A percentile compares a stretch with the other conserved stretches of the same genome.
Conservation (phyloP, 2,113 vertebrate species). For the Tylochromis polylepis region DNA sequence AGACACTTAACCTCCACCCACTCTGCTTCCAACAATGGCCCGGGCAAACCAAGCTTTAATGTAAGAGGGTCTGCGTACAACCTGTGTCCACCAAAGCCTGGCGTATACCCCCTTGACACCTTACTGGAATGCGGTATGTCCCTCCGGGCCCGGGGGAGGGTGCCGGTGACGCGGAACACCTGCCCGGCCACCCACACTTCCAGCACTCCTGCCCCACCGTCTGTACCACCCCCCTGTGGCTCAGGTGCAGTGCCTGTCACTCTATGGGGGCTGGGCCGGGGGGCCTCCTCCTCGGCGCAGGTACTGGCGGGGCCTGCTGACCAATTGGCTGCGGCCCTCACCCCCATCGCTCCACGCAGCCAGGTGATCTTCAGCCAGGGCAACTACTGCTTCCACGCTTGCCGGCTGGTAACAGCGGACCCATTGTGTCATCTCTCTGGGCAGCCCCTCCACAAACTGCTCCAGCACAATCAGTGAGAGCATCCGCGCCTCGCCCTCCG, state of each 20-base stretch:
- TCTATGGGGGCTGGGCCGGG: background rate
- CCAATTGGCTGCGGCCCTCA: no score
- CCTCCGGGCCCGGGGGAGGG: background rate
- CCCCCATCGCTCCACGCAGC: no score
- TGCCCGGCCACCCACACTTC: background rate
- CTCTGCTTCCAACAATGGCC: background rate
- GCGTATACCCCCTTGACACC: fast-evolving
- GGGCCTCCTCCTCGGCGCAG: background rate
- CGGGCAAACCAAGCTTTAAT: background rate
- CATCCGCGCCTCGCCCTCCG: background rate
- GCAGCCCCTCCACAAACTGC: background rate
- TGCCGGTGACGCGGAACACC: no score
- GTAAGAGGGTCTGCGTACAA: background rate
- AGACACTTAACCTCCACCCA: background rate
- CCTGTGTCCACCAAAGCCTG: background rate
- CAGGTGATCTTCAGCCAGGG: background rate
- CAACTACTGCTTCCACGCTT: no score
- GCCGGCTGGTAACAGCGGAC: background rate
- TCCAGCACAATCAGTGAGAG: background rate
- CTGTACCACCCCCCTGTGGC: background rate
- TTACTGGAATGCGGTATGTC: background rate
- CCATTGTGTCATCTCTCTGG: background rate
- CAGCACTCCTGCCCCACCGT: no score
- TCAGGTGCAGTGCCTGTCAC: background rate
- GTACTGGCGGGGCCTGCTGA: fast-evolving